Conservation (phyloP, 2,888 invertebrate species). For the Notodonta dromedarius region DNA sequence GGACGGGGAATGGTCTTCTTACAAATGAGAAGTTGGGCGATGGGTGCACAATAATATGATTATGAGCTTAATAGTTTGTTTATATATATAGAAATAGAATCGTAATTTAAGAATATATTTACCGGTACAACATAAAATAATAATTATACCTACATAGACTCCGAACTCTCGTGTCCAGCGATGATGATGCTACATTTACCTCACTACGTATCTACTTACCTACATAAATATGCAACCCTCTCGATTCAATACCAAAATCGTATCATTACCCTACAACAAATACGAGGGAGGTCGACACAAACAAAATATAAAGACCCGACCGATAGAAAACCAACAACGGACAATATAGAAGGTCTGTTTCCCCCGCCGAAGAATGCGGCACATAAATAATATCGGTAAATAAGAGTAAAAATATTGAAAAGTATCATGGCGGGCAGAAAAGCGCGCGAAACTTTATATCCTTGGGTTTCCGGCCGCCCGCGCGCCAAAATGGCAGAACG, state of each 20-base stretch:
- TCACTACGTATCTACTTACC: background rate
- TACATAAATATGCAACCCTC: slow-evolving; percentile 10
- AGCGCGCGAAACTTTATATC: slow-evolving; percentile 81
- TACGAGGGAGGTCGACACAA: slow-evolving; percentile 34
- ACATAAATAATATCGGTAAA: slow-evolving; percentile 83
- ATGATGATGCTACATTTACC: slow-evolving; percentile 6
- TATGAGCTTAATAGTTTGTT: no score
- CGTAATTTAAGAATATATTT: no score
- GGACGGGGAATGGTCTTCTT: background rate
- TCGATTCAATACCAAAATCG: slow-evolving; percentile 18
- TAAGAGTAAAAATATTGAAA: slow-evolving; percentile 83
- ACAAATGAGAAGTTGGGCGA: background rate
- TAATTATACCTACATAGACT: no score
- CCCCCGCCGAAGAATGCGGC: slow-evolving; percentile 67
- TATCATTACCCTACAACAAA: slow-evolving; percentile 27
- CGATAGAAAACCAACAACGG: slow-evolving; percentile 50
- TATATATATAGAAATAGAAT: background rate
- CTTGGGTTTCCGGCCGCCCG: slow-evolving; percentile 78
- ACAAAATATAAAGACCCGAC: slow-evolving; percentile 45
- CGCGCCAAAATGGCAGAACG: slow-evolving; percentile 79
- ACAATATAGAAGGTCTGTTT: slow-evolving; percentile 65
- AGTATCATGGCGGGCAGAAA: slow-evolving; percentile 80
- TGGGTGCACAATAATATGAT: background rate
- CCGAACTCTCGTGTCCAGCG: no score
- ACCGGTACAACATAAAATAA: no score